These are phyloP conservation scores for Brenthis hecate DNA, from an alignment of 2,888 invertebrate species.

Conservation along the genomic window DNA sequence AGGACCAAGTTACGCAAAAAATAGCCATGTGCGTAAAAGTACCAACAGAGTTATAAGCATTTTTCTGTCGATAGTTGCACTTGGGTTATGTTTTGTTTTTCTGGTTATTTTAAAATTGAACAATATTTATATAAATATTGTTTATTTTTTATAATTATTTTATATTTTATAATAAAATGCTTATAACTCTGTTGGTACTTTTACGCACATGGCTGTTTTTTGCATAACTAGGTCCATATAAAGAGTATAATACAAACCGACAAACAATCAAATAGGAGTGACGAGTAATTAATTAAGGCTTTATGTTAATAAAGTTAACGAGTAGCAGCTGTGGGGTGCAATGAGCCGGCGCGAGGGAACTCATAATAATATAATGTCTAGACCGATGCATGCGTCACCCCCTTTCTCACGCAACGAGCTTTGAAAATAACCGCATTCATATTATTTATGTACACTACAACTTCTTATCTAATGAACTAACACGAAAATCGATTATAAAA, in stretches of 20 bases:
- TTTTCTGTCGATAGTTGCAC: no score
- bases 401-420: constrained; percentile 72
- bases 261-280: constrained; percentile 53
- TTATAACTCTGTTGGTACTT: no score
- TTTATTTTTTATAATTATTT: no score
- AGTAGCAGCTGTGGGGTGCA: constrained; percentile 65
- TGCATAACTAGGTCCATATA: background rate
- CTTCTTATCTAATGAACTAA: constrained; percentile 28
- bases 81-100: no score
- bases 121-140: no score
- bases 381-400: constrained; percentile 70
- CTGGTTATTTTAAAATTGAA: no score
- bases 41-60: no score
- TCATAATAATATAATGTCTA: constrained; percentile 60
- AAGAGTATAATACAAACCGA: constrained; percentile 43
- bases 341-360: constrained; percentile 54
- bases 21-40: no score
- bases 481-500: constrained; percentile 21
- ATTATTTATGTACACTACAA: constrained; percentile 17
- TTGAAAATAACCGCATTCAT: constrained; percentile 42
- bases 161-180: no score
- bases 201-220: no score
- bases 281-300: constrained; percentile 71
- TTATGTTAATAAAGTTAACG: constrained; percentile 63
- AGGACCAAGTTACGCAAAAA: no score